Conservation (phyloP, 2,113 vertebrate species). For the Rhinichthys klamathensis region DNA sequence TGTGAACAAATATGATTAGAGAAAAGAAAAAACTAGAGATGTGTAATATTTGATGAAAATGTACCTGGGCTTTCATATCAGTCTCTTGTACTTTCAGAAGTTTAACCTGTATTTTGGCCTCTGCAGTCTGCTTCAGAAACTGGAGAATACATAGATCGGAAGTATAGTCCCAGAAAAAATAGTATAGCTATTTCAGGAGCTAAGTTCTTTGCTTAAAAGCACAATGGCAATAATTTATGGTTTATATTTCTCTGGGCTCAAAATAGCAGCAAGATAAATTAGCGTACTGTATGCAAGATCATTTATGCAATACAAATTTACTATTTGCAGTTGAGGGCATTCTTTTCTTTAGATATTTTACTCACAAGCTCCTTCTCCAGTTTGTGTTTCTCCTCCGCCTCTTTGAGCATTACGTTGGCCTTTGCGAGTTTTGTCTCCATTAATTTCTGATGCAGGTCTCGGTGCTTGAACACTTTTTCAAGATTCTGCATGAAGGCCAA, state of each 20-base stretch:
- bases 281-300: background rate
- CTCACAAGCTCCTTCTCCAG: constrained; percentile 90
- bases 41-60: constrained; percentile 23
- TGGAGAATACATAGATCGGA: constrained; percentile 56
- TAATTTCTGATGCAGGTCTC: constrained; percentile 96
- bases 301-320: background rate
- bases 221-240: background rate
- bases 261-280: background rate
- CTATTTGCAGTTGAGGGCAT: background rate
- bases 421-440: constrained; percentile 93
- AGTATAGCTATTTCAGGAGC: background rate
- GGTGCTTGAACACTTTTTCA: constrained; percentile 97
- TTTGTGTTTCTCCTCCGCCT: constrained; percentile 85
- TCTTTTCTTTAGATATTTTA: constrained; percentile 6
- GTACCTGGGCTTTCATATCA: constrained; percentile 89
- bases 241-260: background rate
- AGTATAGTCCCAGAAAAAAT: background rate
- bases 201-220: background rate
- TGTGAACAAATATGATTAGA: background rate
- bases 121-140: constrained; percentile 88
- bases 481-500: constrained; percentile 81
- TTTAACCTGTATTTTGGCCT: constrained; percentile 89
- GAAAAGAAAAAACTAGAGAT: background rate
- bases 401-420: constrained; percentile 89
- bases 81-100: constrained; percentile 89